A percentile compares a stretch with the other conserved stretches of the same genome.
Evolutionary conservation across 2,113 vertebrate genomes (phyloP).

Genomic region (Neogobius melanostomus): DNA sequence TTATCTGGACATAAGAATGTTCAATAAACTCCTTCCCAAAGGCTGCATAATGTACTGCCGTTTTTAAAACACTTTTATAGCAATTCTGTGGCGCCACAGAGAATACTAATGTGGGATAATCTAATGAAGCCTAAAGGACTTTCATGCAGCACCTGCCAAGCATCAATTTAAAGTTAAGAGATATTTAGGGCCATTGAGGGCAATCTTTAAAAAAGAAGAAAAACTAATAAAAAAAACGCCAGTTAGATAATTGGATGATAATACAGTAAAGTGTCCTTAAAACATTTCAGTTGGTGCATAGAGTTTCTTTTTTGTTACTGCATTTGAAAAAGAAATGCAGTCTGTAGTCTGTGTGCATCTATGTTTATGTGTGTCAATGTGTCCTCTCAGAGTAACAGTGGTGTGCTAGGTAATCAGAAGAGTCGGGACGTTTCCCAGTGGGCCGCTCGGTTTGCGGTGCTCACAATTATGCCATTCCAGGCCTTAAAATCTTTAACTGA

Average conservation of each 20-base stretch:
- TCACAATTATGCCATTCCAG: no score
- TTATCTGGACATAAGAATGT: neutral
- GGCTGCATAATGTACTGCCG: neutral
- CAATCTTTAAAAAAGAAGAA: no score
- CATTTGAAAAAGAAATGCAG: no score
- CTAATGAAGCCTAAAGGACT: conserved; percentile 5
- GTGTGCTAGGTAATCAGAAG: no score
- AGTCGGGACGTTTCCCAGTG: no score
- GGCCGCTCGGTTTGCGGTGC: no score
- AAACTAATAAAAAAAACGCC: neutral
- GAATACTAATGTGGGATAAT: neutral
- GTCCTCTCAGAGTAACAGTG: no score
- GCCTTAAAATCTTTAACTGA: no score
- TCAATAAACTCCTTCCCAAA: neutral
- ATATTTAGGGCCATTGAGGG: no score
- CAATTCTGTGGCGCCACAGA: neutral
- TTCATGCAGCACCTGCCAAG: neutral
- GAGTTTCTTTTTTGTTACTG: no score
- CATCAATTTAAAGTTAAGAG: neutral
- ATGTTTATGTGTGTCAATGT: no score
- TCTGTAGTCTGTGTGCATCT: no score
- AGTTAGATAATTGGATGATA: neutral
- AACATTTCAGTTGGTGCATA: neutral
- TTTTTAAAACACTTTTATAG: conserved; percentile 3
- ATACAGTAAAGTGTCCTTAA: neutral